phyloP scores from a whole-genome alignment of 2,888 invertebrate species.

The Drosophila falleni region DNA sequence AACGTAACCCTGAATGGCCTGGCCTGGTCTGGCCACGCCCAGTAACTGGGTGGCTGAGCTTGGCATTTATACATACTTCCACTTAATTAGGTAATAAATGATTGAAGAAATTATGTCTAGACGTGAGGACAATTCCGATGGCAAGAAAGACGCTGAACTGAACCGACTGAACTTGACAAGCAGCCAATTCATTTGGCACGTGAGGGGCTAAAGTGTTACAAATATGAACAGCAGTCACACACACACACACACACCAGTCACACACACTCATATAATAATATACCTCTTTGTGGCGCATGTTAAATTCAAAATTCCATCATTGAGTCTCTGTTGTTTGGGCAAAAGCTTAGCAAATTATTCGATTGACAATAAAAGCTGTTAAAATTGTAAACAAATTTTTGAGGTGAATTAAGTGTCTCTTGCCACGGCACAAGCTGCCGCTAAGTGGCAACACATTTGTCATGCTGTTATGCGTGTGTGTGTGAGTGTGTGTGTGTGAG shows the following conservation, averaged over 20 bases:
- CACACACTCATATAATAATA: neutral
- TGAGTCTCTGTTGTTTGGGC: slow-evolving; percentile 29
- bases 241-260: slow-evolving; percentile 14
- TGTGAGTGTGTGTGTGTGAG: slow-evolving; percentile 22
- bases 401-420: neutral
- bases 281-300: slow-evolving; percentile 12
- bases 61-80: slow-evolving; percentile 83
- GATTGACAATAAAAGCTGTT: slow-evolving; percentile 61
- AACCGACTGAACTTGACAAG: slow-evolving; percentile 44
- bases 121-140: slow-evolving; percentile 85
- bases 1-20: slow-evolving; percentile 44
- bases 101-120: slow-evolving; percentile 86
- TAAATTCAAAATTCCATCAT: slow-evolving; percentile 26
- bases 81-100: slow-evolving; percentile 86
- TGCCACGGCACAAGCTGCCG: slow-evolving; percentile 2
- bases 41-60: slow-evolving; percentile 64
- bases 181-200: slow-evolving; percentile 77
- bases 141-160: slow-evolving; percentile 27
- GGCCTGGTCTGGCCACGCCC: slow-evolving; percentile 57
- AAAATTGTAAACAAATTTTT: slow-evolving; percentile 67
- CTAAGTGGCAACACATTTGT: slow-evolving; percentile 47
- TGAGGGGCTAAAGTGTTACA: slow-evolving; percentile 71
- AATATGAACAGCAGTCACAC: slow-evolving; percentile 54
- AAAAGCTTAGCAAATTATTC: slow-evolving; percentile 69
- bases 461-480: slow-evolving; percentile 14